A percentile compares a stretch with the other conserved stretches of the same genome.
These are phyloP conservation scores for Melanostigma gelatinosum DNA, from an alignment of 2,113 vertebrate species.

Conservation along the genomic window DNA sequence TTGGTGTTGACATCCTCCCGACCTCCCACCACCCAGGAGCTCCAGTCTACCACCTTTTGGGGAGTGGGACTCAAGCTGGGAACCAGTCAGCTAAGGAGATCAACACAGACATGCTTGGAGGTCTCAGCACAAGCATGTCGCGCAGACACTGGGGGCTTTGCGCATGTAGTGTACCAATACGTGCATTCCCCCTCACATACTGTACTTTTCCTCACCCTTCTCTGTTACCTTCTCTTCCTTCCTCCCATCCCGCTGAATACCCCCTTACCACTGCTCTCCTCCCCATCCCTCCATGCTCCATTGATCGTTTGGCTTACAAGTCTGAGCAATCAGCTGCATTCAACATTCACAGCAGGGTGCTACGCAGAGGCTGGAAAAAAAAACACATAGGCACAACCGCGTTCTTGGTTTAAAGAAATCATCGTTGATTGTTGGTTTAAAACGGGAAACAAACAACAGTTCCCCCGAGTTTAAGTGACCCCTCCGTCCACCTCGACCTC, in stretches of 20 bases:
- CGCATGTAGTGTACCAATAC: background rate
- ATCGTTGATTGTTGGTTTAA: background rate
- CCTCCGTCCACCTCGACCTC: background rate
- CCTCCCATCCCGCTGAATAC: background rate
- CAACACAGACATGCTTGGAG: conserved; percentile 13
- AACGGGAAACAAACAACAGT: background rate
- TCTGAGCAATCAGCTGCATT: conserved; percentile 28
- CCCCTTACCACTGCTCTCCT: conserved; percentile 27
- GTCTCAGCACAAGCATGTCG: conserved; percentile 13
- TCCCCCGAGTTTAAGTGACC: no score
- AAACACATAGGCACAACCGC: background rate
- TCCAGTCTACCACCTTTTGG: conserved; percentile 30
- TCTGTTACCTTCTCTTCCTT: background rate
- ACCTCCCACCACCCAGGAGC: conserved; percentile 25
- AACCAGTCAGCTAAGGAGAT: conserved; percentile 21
- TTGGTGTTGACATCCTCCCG: conserved; percentile 28
- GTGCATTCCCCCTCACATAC: background rate
- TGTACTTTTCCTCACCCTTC: background rate
- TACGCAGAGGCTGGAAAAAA: conserved; percentile 6
- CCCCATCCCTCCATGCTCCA: conserved; percentile 13
- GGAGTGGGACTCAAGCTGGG: conserved; percentile 5
- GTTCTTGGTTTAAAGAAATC: background rate
- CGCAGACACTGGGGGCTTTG: background rate
- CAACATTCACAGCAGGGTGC: conserved; percentile 51
- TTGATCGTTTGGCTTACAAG: conserved; percentile 47